Evolutionary conservation across 2,113 vertebrate genomes (phyloP).

Genomic region (Hemichromis elongatus): DNA sequence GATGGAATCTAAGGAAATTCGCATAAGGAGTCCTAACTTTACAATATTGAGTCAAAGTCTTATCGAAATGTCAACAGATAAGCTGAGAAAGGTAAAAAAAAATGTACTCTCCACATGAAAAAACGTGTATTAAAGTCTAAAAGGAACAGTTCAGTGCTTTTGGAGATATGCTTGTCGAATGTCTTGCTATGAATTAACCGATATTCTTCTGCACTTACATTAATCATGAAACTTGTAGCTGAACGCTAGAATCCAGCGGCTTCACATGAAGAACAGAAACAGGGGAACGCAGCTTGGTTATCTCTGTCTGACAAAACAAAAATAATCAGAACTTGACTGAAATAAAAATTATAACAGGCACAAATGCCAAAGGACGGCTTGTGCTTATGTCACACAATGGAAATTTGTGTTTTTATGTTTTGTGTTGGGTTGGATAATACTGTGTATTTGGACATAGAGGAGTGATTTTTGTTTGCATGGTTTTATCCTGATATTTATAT

Average conservation of each 20-base stretch:
- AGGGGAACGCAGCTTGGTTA: not conserved
- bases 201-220: not conserved
- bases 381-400: too few species aligned
- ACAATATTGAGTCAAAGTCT: not conserved
- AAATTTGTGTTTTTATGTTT: too few species aligned
- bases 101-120: not conserved
- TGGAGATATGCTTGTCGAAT: not conserved
- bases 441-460: too few species aligned
- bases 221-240: not conserved
- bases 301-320: not conserved
- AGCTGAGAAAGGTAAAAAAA: not conserved
- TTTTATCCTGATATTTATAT: too few species aligned
- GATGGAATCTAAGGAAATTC: not conserved
- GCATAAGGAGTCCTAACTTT: not conserved
- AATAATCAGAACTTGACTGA: not conserved
- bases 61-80: not conserved
- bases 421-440: too few species aligned
- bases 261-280: not conserved
- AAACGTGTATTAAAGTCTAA: not conserved
- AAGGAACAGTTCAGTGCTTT: not conserved
- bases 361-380: not conserved
- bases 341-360: not conserved
- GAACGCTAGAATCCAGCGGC: not conserved
- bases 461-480: too few species aligned
- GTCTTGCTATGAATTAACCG: not conserved